Conservation (phyloP, 2,113 vertebrate genomes). For the Halichoeres trimaculatus region DNA sequence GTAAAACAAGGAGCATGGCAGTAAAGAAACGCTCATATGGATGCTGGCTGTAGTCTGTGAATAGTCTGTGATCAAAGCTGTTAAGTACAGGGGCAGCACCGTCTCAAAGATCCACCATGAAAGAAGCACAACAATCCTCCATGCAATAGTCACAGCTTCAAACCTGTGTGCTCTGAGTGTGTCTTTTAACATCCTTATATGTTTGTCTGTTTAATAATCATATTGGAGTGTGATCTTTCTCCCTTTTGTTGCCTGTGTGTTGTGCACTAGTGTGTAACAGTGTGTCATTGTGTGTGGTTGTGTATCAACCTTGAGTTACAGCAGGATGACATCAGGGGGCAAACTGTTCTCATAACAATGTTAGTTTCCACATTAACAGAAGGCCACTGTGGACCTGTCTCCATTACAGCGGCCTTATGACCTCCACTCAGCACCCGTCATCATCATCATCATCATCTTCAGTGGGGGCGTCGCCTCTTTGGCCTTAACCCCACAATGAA, state of each 20-base stretch:
- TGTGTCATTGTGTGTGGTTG: conserved; percentile 32
- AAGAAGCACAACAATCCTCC: too few relatives aligned
- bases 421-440: conserved; percentile 44
- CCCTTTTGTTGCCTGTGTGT: conserved; percentile 2
- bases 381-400: too few relatives aligned
- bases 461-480: background rate
- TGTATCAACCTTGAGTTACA: conserved; percentile 54
- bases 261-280: conserved; percentile 19
- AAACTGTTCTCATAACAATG: conserved; percentile 81
- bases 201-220: background rate
- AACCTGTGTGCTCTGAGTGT: too few relatives aligned
- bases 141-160: too few relatives aligned
- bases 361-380: conserved; percentile 60
- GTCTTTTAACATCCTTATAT: background rate
- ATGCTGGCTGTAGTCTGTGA: too few relatives aligned
- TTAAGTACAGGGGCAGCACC: too few relatives aligned
- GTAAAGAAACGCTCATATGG: too few relatives aligned
- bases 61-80: too few relatives aligned
- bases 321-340: conserved; percentile 79
- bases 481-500: conserved; percentile 21
- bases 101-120: too few relatives aligned
- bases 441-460: conserved; percentile 2
- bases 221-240: too few relatives aligned
- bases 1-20: too few relatives aligned
- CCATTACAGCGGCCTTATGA: conserved; percentile 12